These are phyloP conservation scores for Drosophila kanapiae DNA, from an alignment of 1,140 invertebrate species.

Conservation along the genomic window DNA sequence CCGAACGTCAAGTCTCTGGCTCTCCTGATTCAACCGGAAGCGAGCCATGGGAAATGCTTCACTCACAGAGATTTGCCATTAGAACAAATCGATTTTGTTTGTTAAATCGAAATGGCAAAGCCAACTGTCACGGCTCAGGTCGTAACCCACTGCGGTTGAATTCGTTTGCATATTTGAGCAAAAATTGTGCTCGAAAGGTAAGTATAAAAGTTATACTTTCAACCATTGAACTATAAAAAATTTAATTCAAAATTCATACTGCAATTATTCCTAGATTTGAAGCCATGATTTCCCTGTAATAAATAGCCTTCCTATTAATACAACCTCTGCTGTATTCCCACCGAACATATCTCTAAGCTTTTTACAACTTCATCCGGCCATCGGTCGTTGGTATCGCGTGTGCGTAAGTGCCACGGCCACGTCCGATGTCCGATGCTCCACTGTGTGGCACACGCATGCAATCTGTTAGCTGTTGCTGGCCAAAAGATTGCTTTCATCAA, in stretches of 20 bases:
- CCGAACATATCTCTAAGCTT: neutral
- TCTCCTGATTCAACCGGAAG: conserved; percentile 59
- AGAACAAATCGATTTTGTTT: conserved; percentile 67
- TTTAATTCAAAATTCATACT: too few relatives aligned
- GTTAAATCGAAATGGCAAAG: conserved; percentile 25
- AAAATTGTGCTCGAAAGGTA: neutral
- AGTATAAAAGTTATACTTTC: neutral
- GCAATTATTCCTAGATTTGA: too few relatives aligned
- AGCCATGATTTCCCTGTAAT: neutral
- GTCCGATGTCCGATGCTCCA: conserved; percentile 52
- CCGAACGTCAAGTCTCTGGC: neutral
- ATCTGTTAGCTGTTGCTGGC: conserved; percentile 9
- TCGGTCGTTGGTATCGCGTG: conserved; percentile 42
- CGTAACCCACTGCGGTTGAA: conserved; percentile 25
- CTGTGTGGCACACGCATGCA: conserved; percentile 49
- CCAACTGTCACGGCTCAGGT: conserved; percentile 3
- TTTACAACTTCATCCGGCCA: conserved; percentile 56
- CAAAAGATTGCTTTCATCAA: conserved; percentile 71
- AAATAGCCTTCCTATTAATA: conserved; percentile 1
- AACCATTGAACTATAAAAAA: too few relatives aligned
- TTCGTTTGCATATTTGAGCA: neutral
- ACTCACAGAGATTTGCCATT: conserved; percentile 58
- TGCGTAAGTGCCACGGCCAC: conserved; percentile 40
- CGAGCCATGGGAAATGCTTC: conserved; percentile 57
- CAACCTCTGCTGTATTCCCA: conserved; percentile 13